Conservation (phyloP, 2,888 invertebrate genomes). For the Rhopalosiphum nymphaeae region DNA sequence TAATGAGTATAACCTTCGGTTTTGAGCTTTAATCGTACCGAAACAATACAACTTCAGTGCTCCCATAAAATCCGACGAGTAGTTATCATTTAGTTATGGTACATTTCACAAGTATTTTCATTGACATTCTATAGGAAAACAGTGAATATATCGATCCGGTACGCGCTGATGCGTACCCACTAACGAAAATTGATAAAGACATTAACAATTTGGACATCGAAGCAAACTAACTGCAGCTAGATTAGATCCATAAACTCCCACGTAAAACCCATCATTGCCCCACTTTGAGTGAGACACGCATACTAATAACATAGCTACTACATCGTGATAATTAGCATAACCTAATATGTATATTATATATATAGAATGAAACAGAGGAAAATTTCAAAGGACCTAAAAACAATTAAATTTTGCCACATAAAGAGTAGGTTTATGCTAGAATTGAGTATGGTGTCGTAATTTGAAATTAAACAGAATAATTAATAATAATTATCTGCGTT, state of each 20-base stretch:
- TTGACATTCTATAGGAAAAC: neutral
- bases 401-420: neutral
- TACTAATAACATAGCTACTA: neutral
- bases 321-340: neutral
- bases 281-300: neutral
- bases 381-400: neutral
- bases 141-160: neutral
- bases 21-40: neutral
- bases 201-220: neutral
- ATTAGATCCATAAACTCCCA: neutral
- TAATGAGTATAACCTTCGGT: constrained; percentile 8
- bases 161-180: neutral
- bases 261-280: neutral
- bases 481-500: neutral
- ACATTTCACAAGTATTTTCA: neutral
- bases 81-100: neutral
- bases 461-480: neutral
- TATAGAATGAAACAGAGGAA: neutral
- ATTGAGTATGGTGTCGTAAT: neutral
- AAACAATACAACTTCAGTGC: neutral
- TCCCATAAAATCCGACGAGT: neutral
- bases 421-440: neutral
- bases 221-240: neutral
- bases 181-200: neutral
- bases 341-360: neutral